These are phyloP conservation scores for Sialis lutaria DNA, from an alignment of 2,888 invertebrate genomes.

Conservation along the genomic window DNA sequence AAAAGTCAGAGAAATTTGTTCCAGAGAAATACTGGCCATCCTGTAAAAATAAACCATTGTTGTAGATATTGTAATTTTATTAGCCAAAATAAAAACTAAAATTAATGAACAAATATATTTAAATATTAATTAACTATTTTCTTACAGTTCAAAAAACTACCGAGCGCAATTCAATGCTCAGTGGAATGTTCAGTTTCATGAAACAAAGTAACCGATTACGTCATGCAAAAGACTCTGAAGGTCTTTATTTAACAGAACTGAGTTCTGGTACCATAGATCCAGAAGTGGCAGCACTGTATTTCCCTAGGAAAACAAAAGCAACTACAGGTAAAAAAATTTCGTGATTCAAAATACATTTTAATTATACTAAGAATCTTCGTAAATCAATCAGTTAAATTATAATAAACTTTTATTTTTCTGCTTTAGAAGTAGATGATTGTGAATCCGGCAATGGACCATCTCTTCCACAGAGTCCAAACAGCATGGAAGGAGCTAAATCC, in stretches of 20 bases:
- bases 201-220: conserved; percentile 47
- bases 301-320: conserved; percentile 33
- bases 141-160: conserved; percentile 15
- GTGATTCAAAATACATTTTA: no score
- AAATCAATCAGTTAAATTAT: no score
- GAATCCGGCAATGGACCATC: conserved; percentile 96
- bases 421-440: conserved; percentile 53
- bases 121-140: not conserved
- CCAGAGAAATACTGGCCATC: no score
- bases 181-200: conserved; percentile 90
- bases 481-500: conserved; percentile 67
- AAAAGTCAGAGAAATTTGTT: no score
- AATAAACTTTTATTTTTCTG: no score
- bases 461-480: conserved; percentile 82
- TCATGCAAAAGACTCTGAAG: conserved; percentile 32
- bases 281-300: conserved; percentile 77
- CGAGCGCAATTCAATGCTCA: conserved; percentile 52
- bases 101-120: not conserved
- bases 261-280: conserved; percentile 81
- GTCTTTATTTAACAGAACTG: conserved; percentile 83
- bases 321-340: conserved; percentile 13
- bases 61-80: no score
- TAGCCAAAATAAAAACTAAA: no score
- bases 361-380: no score
- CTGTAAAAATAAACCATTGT: no score